Conservation (phyloP, 2,113 vertebrate genomes). For the Hylia prasina region DNA sequence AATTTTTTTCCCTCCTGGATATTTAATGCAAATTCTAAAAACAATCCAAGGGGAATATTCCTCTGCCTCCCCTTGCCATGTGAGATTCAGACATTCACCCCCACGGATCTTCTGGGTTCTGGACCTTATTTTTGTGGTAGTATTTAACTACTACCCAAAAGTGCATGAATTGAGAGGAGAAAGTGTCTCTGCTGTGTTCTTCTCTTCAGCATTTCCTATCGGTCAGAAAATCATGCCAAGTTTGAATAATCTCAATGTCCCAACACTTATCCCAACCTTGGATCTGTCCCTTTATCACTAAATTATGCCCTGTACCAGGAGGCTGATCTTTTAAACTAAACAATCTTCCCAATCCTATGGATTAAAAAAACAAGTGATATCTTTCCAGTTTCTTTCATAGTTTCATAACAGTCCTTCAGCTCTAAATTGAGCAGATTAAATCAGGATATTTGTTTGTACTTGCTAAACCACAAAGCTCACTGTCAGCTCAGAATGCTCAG, state of each 20-base stretch:
- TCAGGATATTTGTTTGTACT: background rate
- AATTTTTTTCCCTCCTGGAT: background rate
- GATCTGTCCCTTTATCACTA: background rate
- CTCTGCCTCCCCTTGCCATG: background rate
- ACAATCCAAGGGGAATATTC: background rate
- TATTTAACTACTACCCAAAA: background rate
- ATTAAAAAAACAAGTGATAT: background rate
- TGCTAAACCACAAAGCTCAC: background rate
- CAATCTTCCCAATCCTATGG: background rate
- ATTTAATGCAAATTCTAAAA: background rate
- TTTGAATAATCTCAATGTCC: background rate
- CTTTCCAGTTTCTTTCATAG: background rate
- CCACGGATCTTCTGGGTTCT: background rate
- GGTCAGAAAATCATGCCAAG: background rate
- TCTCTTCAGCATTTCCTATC: background rate
- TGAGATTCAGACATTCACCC: background rate
- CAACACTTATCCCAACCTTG: background rate
- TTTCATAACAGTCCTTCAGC: background rate
- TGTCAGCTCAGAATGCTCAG: background rate
- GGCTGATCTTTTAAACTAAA: background rate
- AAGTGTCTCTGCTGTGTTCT: background rate
- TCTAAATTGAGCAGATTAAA: background rate
- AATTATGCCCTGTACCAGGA: background rate
- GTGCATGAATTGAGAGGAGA: background rate
- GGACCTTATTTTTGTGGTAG: background rate